Percentiles rank a stretch among this genome's conserved stretches.
Evolutionary conservation across 2,888 invertebrate species (phyloP).

Genomic region (Mythimna albipuncta): DNA sequence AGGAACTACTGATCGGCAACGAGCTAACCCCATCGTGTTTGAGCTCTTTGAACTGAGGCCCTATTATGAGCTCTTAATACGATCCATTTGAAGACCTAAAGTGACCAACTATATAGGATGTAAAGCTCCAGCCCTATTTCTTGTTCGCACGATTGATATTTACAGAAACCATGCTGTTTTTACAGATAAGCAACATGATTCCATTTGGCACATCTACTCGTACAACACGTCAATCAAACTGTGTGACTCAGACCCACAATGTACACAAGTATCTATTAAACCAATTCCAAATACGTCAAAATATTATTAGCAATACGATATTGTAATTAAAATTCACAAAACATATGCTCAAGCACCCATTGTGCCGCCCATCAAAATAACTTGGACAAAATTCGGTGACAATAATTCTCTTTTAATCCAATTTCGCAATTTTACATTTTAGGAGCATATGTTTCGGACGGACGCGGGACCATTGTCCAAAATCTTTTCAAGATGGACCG

Average conservation of each 20-base stretch:
- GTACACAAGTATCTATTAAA: constrained; percentile 13
- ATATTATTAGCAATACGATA: constrained; percentile 74
- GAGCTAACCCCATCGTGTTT: no score
- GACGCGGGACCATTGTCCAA: constrained; percentile 80
- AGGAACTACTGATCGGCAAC: no score
- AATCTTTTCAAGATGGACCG: constrained; percentile 79
- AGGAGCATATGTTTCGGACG: constrained; percentile 82
- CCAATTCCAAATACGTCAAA: constrained; percentile 74
- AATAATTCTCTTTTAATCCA: constrained; percentile 83
- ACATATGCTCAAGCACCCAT: constrained; percentile 73
- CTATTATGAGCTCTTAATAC: no score
- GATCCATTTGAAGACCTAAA: no score
- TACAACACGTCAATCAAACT: constrained; percentile 16
- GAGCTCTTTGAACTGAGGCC: no score
- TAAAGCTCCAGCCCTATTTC: no score
- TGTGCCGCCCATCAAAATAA: constrained; percentile 79
- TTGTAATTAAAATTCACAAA: constrained; percentile 78
- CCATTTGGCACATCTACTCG: no score
- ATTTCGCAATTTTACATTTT: constrained; percentile 83
- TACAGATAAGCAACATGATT: no score
- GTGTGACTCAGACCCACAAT: not conserved
- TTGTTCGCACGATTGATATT: no score
- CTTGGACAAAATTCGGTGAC: constrained; percentile 78
- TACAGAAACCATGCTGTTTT: no score
- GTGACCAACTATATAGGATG: no score